phyloP scores from a whole-genome alignment of 2,888 invertebrate species.

The Scaptomyza cyrtandrae region DNA sequence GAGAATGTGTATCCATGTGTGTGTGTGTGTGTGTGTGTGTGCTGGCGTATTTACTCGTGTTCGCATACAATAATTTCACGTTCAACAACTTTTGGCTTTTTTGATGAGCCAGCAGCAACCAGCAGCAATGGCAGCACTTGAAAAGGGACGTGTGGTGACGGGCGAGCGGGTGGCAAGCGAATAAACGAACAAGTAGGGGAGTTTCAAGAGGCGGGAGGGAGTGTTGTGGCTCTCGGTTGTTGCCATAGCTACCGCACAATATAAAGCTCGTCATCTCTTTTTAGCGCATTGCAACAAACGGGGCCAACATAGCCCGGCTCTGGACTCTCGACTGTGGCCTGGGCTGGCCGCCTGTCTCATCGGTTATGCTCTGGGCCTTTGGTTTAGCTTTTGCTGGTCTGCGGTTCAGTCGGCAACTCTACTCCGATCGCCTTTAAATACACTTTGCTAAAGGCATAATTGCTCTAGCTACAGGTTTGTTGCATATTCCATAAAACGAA shows the following conservation, averaged over 20 bases:
- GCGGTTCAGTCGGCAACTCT: constrained; percentile 15
- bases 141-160: constrained; percentile 47
- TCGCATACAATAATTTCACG: constrained; percentile 78
- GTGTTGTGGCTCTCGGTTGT: constrained; percentile 39
- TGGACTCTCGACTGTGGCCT: constrained; percentile 1
- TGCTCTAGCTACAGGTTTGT: constrained; percentile 38
- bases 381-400: constrained; percentile 8
- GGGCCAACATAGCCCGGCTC: constrained; percentile 28
- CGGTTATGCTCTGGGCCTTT: constrained; percentile 23
- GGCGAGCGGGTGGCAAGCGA: constrained; percentile 34
- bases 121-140: constrained; percentile 49
- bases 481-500: constrained; percentile 15
- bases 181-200: constrained; percentile 5
- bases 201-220: not conserved
- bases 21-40: constrained; percentile 53
- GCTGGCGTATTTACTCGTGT: constrained; percentile 73
- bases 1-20: constrained; percentile 12
- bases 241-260: constrained; percentile 72
- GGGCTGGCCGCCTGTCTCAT: constrained; percentile 21
- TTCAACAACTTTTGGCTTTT: constrained; percentile 78
- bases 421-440: constrained; percentile 46
- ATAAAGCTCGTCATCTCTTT: constrained; percentile 65
- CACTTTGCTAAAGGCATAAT: constrained; percentile 50
- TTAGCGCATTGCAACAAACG: constrained; percentile 53
- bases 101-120: constrained; percentile 70